These are phyloP conservation scores for Catharus bicknelli DNA, from an alignment of 2,113 vertebrate species.

Conservation along the genomic window DNA sequence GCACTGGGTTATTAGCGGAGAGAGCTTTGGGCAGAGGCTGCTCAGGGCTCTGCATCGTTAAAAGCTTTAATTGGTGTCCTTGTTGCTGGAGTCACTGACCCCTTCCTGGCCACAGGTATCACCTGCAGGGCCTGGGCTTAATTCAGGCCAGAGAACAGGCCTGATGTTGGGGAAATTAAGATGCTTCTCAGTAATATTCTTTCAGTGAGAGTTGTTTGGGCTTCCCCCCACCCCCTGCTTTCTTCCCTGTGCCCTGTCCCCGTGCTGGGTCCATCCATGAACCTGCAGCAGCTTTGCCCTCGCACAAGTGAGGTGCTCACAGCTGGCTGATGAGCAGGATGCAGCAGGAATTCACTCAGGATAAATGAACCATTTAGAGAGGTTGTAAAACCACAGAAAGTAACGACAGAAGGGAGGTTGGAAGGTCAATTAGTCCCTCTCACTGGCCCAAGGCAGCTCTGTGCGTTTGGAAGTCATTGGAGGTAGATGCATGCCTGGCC, in stretches of 20 bases:
- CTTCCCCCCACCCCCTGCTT: background rate
- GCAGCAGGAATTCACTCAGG: background rate
- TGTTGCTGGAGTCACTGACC: background rate
- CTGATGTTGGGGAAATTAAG: background rate
- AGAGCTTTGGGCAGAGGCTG: background rate
- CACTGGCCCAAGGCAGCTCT: background rate
- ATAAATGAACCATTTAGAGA: background rate
- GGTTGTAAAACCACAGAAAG: background rate
- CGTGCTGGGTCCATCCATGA: accelerated
- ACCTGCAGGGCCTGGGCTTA: background rate
- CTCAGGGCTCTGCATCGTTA: background rate
- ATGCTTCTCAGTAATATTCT: background rate
- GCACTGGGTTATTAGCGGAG: background rate
- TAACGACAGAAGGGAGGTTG: background rate
- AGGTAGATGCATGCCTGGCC: background rate
- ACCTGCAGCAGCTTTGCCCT: background rate
- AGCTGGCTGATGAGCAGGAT: background rate
- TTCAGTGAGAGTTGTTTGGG: background rate
- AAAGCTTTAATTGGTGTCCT: conserved; percentile 44
- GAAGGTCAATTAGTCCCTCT: background rate
- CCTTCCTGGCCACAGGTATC: background rate
- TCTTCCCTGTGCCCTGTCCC: background rate
- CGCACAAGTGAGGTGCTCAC: background rate
- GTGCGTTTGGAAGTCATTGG: accelerated
- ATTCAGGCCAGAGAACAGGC: background rate